Percentiles rank a stretch among this genome's conserved stretches.
phyloP scores from a whole-genome alignment of 1,140 invertebrate genomes.

The Tribolium madens region DNA sequence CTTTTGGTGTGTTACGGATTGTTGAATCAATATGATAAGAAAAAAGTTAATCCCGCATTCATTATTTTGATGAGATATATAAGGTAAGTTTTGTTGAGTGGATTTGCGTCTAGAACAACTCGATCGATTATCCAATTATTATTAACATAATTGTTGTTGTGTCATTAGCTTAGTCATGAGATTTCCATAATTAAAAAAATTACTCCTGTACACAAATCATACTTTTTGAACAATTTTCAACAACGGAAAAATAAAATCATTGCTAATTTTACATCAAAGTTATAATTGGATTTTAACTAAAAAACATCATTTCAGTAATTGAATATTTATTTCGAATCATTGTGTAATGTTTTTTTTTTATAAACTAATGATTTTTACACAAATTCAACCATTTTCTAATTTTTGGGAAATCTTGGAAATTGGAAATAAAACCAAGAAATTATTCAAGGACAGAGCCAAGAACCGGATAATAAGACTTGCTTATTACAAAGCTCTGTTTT shows the following conservation, averaged over 20 bases:
- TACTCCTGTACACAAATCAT: neutral
- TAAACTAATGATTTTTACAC: no score
- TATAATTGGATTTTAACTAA: neutral
- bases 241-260: neutral
- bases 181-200: neutral
- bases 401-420: neutral
- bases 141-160: constrained; percentile 18
- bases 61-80: constrained; percentile 70
- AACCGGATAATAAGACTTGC: neutral
- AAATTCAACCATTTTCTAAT: neutral
- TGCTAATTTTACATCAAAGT: neutral
- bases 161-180: constrained; percentile 7
- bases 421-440: neutral
- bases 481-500: neutral
- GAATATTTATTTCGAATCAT: neutral
- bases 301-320: neutral
- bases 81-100: constrained; percentile 63
- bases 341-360: neutral
- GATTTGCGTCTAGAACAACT: neutral
- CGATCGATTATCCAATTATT: constrained; percentile 14
- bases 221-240: neutral
- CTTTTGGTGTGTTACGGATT: constrained; percentile 68
- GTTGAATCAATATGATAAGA: constrained; percentile 67
- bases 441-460: neutral
- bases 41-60: constrained; percentile 64